A percentile compares a stretch with the other conserved stretches of the same genome.
phyloP scores from a whole-genome alignment of 2,888 invertebrate genomes.

The Chrysomela aeneicollis region DNA sequence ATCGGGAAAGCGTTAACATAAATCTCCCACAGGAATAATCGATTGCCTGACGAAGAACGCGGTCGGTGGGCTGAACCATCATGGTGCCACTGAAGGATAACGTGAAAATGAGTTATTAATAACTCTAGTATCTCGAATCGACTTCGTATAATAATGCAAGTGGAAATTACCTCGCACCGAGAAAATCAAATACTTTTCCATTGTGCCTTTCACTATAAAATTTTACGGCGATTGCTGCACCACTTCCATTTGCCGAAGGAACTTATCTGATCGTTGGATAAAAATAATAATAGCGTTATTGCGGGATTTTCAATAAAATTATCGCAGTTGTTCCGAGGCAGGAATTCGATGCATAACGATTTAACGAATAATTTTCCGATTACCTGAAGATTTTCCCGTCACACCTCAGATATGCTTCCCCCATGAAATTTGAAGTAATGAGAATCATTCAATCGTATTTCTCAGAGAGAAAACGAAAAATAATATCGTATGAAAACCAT shows the following conservation, averaged over 20 bases:
- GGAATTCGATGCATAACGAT: too few species aligned
- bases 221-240: background rate
- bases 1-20: constrained; percentile 7
- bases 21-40: constrained; percentile 3
- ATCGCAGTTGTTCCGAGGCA: background rate
- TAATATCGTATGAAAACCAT: too few species aligned
- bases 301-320: too few species aligned
- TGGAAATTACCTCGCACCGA: background rate
- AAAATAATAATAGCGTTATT: background rate
- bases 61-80: background rate
- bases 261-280: background rate
- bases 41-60: background rate
- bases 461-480: too few species aligned
- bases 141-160: background rate
- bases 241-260: background rate
- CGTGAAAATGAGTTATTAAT: background rate
- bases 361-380: too few species aligned
- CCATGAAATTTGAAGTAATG: too few species aligned
- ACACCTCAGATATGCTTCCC: too few species aligned
- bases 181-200: constrained; percentile 1
- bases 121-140: background rate
- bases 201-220: background rate
- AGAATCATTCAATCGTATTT: too few species aligned
- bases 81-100: background rate
- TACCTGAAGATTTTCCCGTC: too few species aligned